These are phyloP conservation scores for Galerucella nymphaeae DNA, from an alignment of 2,888 invertebrate genomes.

Conservation along the genomic window DNA sequence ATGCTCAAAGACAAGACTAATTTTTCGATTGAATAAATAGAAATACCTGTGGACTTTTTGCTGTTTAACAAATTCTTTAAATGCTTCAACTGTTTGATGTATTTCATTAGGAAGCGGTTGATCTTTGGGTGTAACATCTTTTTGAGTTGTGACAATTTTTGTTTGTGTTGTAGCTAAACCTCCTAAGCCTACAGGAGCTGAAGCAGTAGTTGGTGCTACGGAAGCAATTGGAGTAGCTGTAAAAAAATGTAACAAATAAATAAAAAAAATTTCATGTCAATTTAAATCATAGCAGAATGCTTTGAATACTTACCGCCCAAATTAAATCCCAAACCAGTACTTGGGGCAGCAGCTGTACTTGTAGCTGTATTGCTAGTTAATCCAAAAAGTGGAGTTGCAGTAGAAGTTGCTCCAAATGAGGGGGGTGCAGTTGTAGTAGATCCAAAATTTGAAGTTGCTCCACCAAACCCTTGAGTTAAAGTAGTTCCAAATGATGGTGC, in stretches of 20 bases:
- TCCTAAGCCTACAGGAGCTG: slow-evolving; percentile 71
- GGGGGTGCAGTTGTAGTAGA: slow-evolving; percentile 34
- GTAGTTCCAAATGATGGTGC: slow-evolving; percentile 9
- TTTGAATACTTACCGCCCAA: slow-evolving; percentile 33
- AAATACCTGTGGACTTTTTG: slow-evolving; percentile 76
- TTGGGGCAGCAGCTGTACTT: slow-evolving; percentile 34
- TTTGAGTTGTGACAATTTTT: slow-evolving; percentile 60
- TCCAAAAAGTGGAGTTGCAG: slow-evolving; percentile 38
- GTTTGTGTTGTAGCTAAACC: slow-evolving; percentile 75
- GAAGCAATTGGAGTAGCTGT: slow-evolving; percentile 19
- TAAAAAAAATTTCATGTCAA: slow-evolving; percentile 1
- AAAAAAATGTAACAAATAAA: neutral
- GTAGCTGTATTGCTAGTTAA: slow-evolving; percentile 37
- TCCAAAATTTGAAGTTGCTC: slow-evolving; percentile 16
- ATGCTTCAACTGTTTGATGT: slow-evolving; percentile 78
- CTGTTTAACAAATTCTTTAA: slow-evolving; percentile 87
- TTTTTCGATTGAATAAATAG: slow-evolving; percentile 74
- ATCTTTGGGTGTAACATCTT: slow-evolving; percentile 71
- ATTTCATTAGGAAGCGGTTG: slow-evolving; percentile 81
- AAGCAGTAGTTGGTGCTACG: slow-evolving; percentile 32
- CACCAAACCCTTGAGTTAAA: slow-evolving; percentile 11
- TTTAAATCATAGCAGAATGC: neutral
- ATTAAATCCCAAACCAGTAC: slow-evolving; percentile 32
- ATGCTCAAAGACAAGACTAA: neutral
- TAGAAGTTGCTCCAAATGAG: slow-evolving; percentile 31